These are phyloP conservation scores for Drosophila ambigua DNA, from an alignment of 1,140 invertebrate species.

Conservation along the genomic window DNA sequence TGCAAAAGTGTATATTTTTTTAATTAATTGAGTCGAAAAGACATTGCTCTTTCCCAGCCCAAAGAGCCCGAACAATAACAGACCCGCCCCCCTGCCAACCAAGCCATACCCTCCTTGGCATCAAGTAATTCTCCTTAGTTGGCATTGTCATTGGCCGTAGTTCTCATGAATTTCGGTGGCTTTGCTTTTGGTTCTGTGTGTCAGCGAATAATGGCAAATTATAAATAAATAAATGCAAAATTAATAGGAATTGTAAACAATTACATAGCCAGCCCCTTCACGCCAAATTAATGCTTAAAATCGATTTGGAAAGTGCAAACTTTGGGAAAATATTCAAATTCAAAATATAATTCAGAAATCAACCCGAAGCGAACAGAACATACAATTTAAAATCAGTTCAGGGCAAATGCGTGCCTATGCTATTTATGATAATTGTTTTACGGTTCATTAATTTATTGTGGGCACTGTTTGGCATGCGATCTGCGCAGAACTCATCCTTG, in stretches of 20 bases:
- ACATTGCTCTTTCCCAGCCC: constrained; percentile 1
- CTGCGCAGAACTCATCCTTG: constrained; percentile 16
- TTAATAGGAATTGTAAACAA: constrained; percentile 65
- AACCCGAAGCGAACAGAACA: too few species aligned
- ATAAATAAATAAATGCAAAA: constrained; percentile 62
- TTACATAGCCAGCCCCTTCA: constrained; percentile 3
- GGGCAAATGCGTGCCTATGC: constrained; percentile 62
- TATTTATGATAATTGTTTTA: constrained; percentile 73
- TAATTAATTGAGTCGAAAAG: constrained; percentile 40
- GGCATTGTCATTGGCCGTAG: constrained; percentile 20
- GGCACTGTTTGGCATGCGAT: constrained; percentile 61
- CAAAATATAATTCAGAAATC: constrained; percentile 14
- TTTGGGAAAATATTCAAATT: constrained; percentile 34
- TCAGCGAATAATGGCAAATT: constrained; percentile 50
- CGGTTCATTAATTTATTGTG: constrained; percentile 76
- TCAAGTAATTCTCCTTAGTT: constrained; percentile 22
- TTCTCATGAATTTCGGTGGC: constrained; percentile 53
- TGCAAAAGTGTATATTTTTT: constrained; percentile 29
- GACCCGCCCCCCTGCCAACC: too few species aligned
- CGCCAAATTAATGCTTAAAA: constrained; percentile 19
- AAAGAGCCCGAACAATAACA: too few species aligned
- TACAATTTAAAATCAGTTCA: constrained; percentile 62
- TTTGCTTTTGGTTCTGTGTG: constrained; percentile 10
- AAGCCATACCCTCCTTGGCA: constrained; percentile 23
- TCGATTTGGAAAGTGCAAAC: constrained; percentile 32